phyloP scores from a whole-genome alignment of 2,888 invertebrate species.

The Camponotus fellah region DNA sequence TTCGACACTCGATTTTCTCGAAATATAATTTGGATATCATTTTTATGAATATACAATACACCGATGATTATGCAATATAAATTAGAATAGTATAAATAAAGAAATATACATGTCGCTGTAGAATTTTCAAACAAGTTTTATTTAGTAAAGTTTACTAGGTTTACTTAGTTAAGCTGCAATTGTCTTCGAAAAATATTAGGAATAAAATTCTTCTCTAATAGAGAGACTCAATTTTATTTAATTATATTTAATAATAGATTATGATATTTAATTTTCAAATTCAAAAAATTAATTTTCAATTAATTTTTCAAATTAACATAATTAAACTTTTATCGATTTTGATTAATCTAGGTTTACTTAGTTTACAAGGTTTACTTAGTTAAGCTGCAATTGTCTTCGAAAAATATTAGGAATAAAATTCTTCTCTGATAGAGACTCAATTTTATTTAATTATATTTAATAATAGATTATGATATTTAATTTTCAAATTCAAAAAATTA shows the following conservation, averaged over 20 bases:
- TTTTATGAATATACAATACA: neutral
- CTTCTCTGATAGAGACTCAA: neutral
- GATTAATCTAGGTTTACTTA: too few species aligned
- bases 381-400: too few species aligned
- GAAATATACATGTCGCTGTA: neutral
- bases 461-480: neutral
- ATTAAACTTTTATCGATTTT: neutral
- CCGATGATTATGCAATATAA: neutral
- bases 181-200: neutral
- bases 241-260: neutral
- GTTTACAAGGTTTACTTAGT: too few species aligned
- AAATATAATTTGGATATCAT: neutral
- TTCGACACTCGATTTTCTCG: neutral
- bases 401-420: neutral
- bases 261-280: too few species aligned
- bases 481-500: neutral
- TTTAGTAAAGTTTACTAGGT: too few species aligned
- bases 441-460: neutral
- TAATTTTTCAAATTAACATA: neutral
- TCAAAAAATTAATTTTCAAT: too few species aligned
- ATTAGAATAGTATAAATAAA: neutral
- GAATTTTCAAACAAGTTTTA: neutral
- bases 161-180: too few species aligned
- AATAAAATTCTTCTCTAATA: neutral
- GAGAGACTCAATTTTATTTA: neutral